Base-by-base conservation (phyloP, 23 tunicate species). In the Halocynthia aurantium region DNA sequence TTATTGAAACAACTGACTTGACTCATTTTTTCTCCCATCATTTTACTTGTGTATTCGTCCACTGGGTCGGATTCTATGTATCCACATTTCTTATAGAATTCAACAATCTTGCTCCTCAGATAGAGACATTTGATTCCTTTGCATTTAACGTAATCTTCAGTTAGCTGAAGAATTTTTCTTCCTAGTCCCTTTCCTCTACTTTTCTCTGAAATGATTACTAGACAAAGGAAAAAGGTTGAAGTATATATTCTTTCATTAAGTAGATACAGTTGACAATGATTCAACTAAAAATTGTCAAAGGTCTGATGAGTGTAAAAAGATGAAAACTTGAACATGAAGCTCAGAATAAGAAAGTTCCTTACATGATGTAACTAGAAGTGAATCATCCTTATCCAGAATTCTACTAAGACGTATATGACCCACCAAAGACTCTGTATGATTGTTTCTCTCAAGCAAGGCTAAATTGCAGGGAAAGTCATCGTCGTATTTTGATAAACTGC, bases 21-120 rank as follows among this genome's bases (percentile, higher is more conserved):
- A 11, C 7, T 8, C 20, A 84, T 11, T 70, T 77, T 77, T 11
- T 51, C 69, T 11, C 78, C 57, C 54, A 84, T 40, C 18, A 11
- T 52, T 11, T 49, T 61, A 17, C 52, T 69, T 49, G 67, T 50
- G 40, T 40, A 62, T 57, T 77, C 84, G 69, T 84, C 83, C 0
- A 78, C 77, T 7, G 88, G 88, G 40, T 70, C 71, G 51, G 78
- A 69, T 12, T 54, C n/a, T n/a, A 10, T 20, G 52, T 63, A 84
- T 0, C 88, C 88, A 84, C 88, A 84, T 77, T 78, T 84, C 18
- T 55, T 57, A 70, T 84, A 84, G 40, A 84, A 84, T 49, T 84
- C 82, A 4, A 52, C 50, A 6, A 61, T 68, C n/a, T 84, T 66
- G 5, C 83, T 79, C 12, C 77, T 20, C 50, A 84, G 71, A 53